Evolutionary conservation across 2,113 vertebrate species (phyloP).

Genomic region (Ovis canadensis): DNA sequence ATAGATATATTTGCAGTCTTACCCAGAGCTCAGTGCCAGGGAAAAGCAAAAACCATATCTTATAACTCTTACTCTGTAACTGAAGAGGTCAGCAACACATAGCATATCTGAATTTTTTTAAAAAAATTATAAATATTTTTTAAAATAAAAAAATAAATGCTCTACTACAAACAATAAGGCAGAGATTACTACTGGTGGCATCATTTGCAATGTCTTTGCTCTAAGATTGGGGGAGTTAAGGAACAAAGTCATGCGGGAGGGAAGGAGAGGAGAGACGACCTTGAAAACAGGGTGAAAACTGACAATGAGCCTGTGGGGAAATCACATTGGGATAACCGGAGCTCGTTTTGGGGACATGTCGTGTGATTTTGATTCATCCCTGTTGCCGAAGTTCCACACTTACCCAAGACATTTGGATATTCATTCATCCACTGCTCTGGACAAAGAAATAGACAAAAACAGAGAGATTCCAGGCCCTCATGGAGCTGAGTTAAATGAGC

Average conservation of each 20-base stretch:
- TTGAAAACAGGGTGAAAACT: rapidly evolving
- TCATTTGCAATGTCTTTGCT: background rate
- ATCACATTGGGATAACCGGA: rapidly evolving
- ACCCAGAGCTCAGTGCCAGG: background rate
- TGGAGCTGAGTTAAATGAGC: background rate
- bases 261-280: rapidly evolving
- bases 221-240: background rate
- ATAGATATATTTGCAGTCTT: background rate
- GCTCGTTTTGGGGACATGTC: rapidly evolving
- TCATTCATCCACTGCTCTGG: background rate
- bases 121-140: background rate
- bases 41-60: background rate
- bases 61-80: background rate
- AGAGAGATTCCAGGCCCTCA: background rate
- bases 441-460: background rate
- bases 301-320: background rate
- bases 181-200: background rate
- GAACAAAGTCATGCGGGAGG: rapidly evolving
- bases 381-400: background rate
- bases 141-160: background rate
- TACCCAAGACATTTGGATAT: background rate
- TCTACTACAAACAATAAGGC: rapidly evolving
- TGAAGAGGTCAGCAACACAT: background rate
- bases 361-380: background rate
- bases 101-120: background rate